Evolutionary conservation across 2,113 vertebrate genomes (phyloP).

Genomic region (Mixornis gularis): DNA sequence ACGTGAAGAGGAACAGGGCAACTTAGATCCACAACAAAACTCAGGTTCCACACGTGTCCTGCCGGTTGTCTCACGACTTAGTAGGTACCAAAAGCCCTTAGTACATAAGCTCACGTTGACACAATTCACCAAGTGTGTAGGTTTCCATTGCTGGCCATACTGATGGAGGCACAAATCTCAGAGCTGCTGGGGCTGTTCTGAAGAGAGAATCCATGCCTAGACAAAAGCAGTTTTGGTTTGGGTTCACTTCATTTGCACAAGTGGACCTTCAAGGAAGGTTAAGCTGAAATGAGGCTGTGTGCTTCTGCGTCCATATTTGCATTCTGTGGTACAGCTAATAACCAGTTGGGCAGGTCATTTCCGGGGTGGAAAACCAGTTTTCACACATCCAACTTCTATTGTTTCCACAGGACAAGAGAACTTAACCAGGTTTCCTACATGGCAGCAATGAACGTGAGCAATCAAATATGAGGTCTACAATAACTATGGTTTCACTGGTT

Average conservation of each 20-base stretch:
- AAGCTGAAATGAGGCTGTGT: background rate
- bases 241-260: background rate
- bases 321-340: background rate
- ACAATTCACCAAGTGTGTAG: background rate
- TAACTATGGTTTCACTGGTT: background rate
- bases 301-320: background rate
- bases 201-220: background rate
- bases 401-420: background rate
- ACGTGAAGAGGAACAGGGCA: background rate
- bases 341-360: background rate
- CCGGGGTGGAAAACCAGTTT: constrained; percentile 6
- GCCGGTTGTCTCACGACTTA: background rate
- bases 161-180: background rate
- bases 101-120: background rate
- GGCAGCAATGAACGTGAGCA: background rate
- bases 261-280: background rate
- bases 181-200: background rate
- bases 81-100: background rate
- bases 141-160: background rate
- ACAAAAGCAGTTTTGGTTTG: background rate
- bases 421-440: background rate
- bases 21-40: background rate
- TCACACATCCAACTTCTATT: background rate
- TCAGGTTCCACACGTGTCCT: background rate
- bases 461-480: background rate